Evolutionary conservation across 1,140 invertebrate genomes (phyloP).

Genomic region (Zeugodacus cucurbitae): DNA sequence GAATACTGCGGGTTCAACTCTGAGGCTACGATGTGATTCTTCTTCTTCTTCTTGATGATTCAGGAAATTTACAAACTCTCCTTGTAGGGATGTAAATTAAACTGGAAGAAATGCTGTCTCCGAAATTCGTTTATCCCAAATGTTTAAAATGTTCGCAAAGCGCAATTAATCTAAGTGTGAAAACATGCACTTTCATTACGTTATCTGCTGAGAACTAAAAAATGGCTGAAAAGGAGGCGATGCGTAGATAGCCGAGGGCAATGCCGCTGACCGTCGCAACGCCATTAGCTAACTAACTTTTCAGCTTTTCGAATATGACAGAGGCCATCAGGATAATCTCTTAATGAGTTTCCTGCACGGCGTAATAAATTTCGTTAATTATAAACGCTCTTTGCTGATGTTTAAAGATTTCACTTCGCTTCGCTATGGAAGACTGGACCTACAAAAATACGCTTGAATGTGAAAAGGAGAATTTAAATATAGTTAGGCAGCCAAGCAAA

Average conservation of each 20-base stretch:
- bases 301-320: not conserved
- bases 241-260: not conserved
- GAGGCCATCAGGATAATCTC: not conserved
- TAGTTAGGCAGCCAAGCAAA: no score
- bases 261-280: not conserved
- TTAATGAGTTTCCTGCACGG: constrained; percentile 3
- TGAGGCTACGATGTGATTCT: no score
- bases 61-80: no score
- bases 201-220: not conserved
- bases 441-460: no score
- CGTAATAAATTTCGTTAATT: not conserved
- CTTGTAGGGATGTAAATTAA: no score
- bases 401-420: not conserved
- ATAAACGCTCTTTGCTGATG: not conserved
- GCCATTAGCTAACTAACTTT: not conserved
- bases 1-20: no score
- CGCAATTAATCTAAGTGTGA: no score
- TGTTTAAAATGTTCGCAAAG: no score
- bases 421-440: not conserved
- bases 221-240: not conserved
- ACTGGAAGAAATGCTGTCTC: no score
- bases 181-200: not conserved
- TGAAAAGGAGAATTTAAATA: no score
- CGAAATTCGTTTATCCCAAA: no score
- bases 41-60: no score